Conservation (phyloP, 2,113 vertebrate species). For the Xerus inauris region DNA sequence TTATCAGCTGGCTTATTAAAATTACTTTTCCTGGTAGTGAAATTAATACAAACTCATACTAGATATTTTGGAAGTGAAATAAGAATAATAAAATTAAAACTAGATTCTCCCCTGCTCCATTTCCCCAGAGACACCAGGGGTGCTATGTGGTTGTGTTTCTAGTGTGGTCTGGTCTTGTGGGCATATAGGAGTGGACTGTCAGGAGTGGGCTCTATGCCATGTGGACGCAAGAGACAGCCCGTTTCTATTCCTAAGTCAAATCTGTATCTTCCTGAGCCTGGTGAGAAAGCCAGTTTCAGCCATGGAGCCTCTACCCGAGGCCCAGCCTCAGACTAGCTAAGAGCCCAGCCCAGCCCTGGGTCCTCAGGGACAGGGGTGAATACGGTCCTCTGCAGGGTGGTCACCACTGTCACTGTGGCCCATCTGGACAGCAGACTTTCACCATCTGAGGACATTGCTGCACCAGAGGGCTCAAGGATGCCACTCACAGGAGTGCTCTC, state of each 20-base stretch:
- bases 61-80: background rate
- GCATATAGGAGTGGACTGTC: too few relatives aligned
- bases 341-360: background rate
- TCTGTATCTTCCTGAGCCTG: background rate
- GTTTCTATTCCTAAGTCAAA: background rate
- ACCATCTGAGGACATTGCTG: background rate
- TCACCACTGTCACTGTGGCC: background rate
- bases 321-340: background rate
- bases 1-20: background rate
- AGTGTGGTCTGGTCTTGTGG: background rate
- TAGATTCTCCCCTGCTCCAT: background rate
- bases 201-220: background rate
- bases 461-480: background rate
- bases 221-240: background rate
- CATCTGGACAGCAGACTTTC: background rate
- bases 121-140: background rate
- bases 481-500: background rate
- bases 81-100: background rate
- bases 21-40: background rate
- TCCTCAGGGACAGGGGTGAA: background rate
- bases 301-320: background rate
- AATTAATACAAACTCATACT: background rate
- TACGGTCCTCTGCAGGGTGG: background rate
- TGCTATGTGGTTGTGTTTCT: rapidly evolving
- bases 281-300: background rate